A percentile compares a stretch with the other conserved stretches of the same genome.
These are phyloP conservation scores for Apantesis nais DNA, from an alignment of 2,888 invertebrate genomes.

Conservation along the genomic window DNA sequence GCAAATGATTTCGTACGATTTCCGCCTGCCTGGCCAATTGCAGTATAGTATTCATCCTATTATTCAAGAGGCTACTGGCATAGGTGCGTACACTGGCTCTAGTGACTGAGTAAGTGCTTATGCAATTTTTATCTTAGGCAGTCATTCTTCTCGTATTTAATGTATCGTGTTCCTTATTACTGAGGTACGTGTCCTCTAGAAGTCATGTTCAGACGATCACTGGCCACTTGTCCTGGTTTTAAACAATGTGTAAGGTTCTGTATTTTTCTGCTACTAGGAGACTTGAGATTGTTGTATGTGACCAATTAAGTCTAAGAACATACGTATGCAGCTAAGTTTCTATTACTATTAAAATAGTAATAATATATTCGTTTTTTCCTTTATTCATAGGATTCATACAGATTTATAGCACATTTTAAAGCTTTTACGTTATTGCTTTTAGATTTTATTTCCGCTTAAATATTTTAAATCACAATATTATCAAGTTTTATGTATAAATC, in stretches of 20 bases:
- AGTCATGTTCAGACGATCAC: background rate
- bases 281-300: background rate
- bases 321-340: conserved; percentile 32
- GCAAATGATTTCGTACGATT: background rate
- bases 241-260: no score
- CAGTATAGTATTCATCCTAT: no score
- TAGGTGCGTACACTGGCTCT: no score
- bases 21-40: no score
- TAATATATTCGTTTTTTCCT: conserved; percentile 47
- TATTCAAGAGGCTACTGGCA: no score
- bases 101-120: no score
- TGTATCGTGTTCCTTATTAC: no score
- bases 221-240: background rate
- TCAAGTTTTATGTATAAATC: background rate
- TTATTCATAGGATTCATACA: conserved; percentile 51
- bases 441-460: conserved; percentile 49
- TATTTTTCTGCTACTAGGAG: background rate
- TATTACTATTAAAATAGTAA: conserved; percentile 36
- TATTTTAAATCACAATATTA: background rate
- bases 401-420: conserved; percentile 44
- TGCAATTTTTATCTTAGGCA: no score
- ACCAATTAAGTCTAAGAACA: background rate
- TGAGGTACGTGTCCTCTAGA: no score
- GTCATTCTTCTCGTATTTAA: no score
- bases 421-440: conserved; percentile 43